These are phyloP conservation scores for Nestor notabilis DNA, from an alignment of 2,113 vertebrate species.

Conservation along the genomic window DNA sequence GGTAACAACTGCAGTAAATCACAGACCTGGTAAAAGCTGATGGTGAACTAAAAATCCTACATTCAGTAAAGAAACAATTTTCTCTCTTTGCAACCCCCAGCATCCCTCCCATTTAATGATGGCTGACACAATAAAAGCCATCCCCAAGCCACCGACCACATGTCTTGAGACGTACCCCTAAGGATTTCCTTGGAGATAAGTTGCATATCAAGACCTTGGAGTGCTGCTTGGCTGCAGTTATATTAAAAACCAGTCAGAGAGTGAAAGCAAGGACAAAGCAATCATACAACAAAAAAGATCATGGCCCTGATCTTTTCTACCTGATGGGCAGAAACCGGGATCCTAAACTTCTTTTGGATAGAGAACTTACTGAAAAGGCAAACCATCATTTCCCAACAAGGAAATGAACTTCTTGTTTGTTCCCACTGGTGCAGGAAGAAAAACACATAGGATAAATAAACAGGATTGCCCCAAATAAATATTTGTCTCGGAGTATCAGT, in stretches of 20 bases:
- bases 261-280: background rate
- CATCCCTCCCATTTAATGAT: background rate
- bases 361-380: background rate
- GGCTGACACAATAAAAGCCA: background rate
- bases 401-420: conserved; percentile 30
- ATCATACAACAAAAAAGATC: background rate
- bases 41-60: background rate
- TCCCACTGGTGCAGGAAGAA: conserved; percentile 26
- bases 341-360: background rate
- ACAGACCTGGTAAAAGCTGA: background rate
- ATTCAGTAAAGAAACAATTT: background rate
- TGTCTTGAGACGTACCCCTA: background rate
- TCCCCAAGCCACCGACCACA: background rate
- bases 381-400: background rate
- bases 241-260: background rate
- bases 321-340: background rate
- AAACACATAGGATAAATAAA: conserved; percentile 28
- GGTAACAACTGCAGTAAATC: background rate
- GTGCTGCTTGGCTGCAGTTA: background rate
- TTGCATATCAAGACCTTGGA: background rate
- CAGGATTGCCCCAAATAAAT: conserved; percentile 10
- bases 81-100: background rate
- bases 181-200: background rate
- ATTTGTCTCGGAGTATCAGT: conserved; percentile 1
- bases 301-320: background rate